A percentile compares a stretch with the other conserved stretches of the same genome.
Conservation (phyloP, 2,113 vertebrate genomes). For the Lates calcarifer region DNA sequence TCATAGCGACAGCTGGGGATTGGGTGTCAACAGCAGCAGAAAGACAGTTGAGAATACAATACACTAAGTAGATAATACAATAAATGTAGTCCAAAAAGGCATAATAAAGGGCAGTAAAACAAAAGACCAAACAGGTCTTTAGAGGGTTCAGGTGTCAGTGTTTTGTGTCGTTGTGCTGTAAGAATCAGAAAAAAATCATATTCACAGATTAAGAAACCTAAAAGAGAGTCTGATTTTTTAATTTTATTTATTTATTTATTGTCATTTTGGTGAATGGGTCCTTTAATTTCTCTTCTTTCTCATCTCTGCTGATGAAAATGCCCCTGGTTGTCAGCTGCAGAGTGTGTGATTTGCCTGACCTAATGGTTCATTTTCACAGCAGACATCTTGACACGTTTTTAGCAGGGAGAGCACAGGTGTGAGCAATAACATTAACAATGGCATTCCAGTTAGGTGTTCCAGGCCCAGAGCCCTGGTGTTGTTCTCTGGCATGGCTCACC, state of each 20-base stretch:
- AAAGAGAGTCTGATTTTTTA: neutral
- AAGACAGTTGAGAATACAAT: too few species aligned
- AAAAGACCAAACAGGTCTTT: too few species aligned
- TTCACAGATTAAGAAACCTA: neutral
- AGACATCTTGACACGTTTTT: neutral
- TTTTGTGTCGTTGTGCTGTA: too few species aligned
- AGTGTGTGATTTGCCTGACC: neutral
- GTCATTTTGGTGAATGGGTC: neutral
- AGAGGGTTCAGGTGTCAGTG: too few species aligned
- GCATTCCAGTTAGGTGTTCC: conserved; percentile 3
- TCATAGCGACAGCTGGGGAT: neutral
- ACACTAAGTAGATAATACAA: too few species aligned
- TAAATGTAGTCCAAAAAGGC: too few species aligned
- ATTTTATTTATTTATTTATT: too few species aligned
- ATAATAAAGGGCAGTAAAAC: too few species aligned
- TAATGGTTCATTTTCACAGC: neutral
- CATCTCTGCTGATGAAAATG: neutral
- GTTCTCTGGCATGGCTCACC: neutral
- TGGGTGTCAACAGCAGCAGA: too few species aligned
- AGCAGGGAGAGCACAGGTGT: neutral
- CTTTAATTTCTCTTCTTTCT: conserved; percentile 1
- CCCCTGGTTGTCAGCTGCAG: neutral
- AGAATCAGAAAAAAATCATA: neutral
- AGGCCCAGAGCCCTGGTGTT: neutral
- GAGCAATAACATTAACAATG: neutral